Evolutionary conservation across 1,140 invertebrate species (phyloP).

Genomic region (Philopotamus ludificatus): DNA sequence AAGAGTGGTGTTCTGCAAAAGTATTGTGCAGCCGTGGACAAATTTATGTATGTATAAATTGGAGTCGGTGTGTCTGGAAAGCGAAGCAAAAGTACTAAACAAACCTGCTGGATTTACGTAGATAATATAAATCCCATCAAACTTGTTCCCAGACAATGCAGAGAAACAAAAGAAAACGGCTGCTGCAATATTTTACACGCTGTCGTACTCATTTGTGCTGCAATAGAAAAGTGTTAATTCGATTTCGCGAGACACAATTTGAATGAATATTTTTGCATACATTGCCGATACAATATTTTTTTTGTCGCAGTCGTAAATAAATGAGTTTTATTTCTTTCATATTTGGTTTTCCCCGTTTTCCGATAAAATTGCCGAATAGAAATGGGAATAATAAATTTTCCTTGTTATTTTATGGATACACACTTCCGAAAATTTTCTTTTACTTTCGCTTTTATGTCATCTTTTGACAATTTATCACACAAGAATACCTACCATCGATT

Average conservation of each 20-base stretch:
- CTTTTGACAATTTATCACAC: neutral
- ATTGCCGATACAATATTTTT: conserved; percentile 26
- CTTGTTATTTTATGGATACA: neutral
- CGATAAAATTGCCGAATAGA: conserved; percentile 4
- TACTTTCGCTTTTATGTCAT: neutral
- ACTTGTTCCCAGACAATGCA: neutral
- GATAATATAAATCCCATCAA: neutral
- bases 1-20: too few relatives aligned
- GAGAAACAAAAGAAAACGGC: neutral
- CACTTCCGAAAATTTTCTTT: neutral
- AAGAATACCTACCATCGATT: too few relatives aligned
- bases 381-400: conserved; percentile 20
- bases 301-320: conserved; percentile 34
- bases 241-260: neutral
- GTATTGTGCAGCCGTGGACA: too few relatives aligned
- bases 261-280: neutral
- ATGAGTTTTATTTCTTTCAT: conserved; percentile 23
- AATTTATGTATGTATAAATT: too few relatives aligned
- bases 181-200: neutral
- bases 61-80: too few relatives aligned
- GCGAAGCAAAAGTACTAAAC: neutral
- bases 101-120: neutral
- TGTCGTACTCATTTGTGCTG: neutral
- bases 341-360: conserved; percentile 9
- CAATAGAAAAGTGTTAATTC: neutral